Conservation (phyloP, 2,888 invertebrate species). For the Drosophila monieri region DNA sequence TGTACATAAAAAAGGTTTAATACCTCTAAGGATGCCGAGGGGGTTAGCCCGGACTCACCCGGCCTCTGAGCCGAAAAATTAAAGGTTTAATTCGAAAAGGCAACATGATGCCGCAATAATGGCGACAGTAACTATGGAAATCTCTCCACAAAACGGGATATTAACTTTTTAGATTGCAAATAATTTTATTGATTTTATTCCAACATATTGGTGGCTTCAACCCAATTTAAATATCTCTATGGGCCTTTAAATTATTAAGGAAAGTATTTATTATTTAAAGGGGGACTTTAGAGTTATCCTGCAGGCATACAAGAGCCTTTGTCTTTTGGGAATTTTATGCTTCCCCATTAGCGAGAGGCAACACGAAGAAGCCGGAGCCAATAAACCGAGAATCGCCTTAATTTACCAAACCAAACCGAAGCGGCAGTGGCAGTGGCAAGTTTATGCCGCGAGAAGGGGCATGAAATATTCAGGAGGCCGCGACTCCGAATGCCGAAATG, state of each 20-base stretch:
- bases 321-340: neutral
- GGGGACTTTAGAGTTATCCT: neutral
- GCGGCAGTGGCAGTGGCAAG: slow-evolving; percentile 50
- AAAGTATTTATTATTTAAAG: neutral
- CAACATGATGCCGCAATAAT: slow-evolving; percentile 69
- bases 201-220: neutral
- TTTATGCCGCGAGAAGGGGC: slow-evolving; percentile 72
- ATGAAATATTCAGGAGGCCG: slow-evolving; percentile 76
- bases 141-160: neutral
- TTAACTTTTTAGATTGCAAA: slow-evolving; percentile 5
- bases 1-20: slow-evolving; percentile 79
- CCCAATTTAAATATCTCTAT: neutral
- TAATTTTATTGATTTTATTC: neutral
- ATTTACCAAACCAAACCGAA: slow-evolving; percentile 53
- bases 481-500: slow-evolving; percentile 65
- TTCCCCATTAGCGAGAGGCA: neutral
- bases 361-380: slow-evolving; percentile 45
- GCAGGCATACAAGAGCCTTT: neutral
- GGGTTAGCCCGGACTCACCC: neutral
- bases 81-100: slow-evolving; percentile 63
- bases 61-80: neutral
- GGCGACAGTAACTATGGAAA: slow-evolving; percentile 25
- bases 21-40: slow-evolving; percentile 62
- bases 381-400: slow-evolving; percentile 67
- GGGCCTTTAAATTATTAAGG: neutral